Percentiles rank a stretch among this genome's conserved stretches.
Conservation (phyloP, 2,113 vertebrate genomes). For the Mirounga angustirostris region DNA sequence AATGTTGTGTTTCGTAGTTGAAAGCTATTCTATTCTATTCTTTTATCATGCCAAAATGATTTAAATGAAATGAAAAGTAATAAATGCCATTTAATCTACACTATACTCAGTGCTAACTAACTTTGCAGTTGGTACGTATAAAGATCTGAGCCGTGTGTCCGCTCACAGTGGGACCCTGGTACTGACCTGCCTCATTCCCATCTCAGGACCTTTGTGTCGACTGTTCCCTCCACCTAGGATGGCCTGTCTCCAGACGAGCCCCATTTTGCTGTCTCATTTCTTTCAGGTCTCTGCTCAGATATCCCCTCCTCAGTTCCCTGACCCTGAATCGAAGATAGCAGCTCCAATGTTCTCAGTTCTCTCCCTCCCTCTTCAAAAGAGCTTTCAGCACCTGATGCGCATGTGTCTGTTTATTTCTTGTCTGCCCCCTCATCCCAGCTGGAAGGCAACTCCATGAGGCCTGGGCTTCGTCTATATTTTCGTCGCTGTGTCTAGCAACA, state of each 20-base stretch:
- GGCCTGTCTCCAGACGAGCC: not conserved
- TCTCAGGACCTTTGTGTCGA: not conserved
- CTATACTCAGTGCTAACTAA: not conserved
- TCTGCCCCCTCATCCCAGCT: not conserved
- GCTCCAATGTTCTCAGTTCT: not conserved
- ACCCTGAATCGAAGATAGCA: not conserved
- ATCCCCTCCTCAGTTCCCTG: not conserved
- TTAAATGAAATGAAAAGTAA: constrained; percentile 16
- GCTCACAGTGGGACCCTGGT: not conserved
- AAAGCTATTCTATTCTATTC: not conserved
- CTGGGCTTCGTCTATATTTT: not conserved
- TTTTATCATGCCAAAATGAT: constrained; percentile 32
- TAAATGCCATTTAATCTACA: not conserved
- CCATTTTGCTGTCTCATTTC: not conserved
- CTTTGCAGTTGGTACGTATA: not conserved
- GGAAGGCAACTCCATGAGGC: not conserved
- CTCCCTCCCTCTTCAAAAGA: not conserved
- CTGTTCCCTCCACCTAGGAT: not conserved
- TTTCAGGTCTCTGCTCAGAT: not conserved
- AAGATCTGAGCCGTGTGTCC: not conserved
- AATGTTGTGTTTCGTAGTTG: not conserved
- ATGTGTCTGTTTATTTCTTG: not conserved
- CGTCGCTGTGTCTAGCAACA: not conserved
- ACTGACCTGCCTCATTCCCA: not conserved
- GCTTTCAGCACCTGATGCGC: not conserved